phyloP scores from a whole-genome alignment of 2,797 vertebrate species.

The Oophaga sylvatica region DNA sequence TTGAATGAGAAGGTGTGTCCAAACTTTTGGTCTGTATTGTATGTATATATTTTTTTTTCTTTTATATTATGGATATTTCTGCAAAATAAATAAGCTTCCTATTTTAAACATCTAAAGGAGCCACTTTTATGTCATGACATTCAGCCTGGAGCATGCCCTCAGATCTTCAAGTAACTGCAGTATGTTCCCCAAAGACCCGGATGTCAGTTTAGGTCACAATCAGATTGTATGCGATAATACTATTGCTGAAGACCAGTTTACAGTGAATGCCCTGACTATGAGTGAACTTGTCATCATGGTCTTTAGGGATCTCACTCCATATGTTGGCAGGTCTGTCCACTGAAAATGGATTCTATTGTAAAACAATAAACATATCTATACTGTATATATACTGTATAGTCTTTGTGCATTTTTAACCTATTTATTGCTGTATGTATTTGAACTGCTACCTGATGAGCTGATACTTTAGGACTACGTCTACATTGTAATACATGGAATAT shows the following conservation, averaged over 20 bases:
- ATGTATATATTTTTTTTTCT: not conserved
- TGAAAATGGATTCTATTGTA: not conserved
- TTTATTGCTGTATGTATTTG: not conserved
- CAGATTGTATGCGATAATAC: constrained; percentile 40
- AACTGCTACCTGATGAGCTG: not conserved
- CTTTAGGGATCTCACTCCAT: constrained; percentile 31
- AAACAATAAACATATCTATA: not conserved
- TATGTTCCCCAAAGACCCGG: constrained; percentile 35
- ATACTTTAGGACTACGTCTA: not conserved
- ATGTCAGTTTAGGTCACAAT: constrained; percentile 47
- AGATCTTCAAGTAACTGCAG: constrained; percentile 30
- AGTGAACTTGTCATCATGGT: constrained; percentile 18
- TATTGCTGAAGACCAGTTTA: not conserved
- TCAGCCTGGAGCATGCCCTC: constrained; percentile 40
- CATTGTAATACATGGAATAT: not conserved
- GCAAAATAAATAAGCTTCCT: not conserved
- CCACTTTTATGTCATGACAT: not conserved
- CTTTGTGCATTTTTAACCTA: too few species aligned
- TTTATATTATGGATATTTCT: not conserved
- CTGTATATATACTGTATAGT: not conserved
- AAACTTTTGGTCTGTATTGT: too few species aligned
- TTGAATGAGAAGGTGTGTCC: too few species aligned
- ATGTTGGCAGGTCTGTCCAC: constrained; percentile 21
- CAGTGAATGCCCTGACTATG: constrained; percentile 26
- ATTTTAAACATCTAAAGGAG: not conserved